Evolutionary conservation across 2,888 invertebrate genomes (phyloP), one percentile per base, ranked within the genome.

Genomic region (Archaeoteleia sp.): DNA sequence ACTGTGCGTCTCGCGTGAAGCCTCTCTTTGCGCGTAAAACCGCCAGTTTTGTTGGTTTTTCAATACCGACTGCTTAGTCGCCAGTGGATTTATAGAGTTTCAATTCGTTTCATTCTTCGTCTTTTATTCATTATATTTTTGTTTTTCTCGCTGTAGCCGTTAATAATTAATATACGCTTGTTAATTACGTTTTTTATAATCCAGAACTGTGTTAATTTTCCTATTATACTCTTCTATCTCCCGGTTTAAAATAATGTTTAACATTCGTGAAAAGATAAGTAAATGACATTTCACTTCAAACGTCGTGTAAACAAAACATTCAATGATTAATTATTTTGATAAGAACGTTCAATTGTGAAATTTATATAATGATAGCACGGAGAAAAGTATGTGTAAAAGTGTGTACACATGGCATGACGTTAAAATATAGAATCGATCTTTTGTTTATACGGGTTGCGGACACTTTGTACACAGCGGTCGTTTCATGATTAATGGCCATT

Each of bases 401-500:
- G 20, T 5, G 5, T n/a, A 20, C 20, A 20, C 20, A 20, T 2
- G 3, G 20, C 40, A 48, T 48, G 30, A 55, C 35, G 55, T 40
- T 48, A 25, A 55, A 49, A 37, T 45, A 49, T 6, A 15, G 29
- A 53, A 49, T 57, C 46, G 53, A 65, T 53, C 55, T 65, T 65
- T 65, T 58, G 53, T 65, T 58, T 27, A 27, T 17, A 15, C 30
- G 25, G 12, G 17, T 34, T 1, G 45, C 14, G 35, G 34, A n/a
- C 30, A 29, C 29, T 66, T 35, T 46, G 37, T 45, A 32, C 45
- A 30, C 46, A 42, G 23, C 49, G 46, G 54, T 43, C 35, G 23
- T 34, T 60, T 29, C 34, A 49, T 67, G 60, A 67, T 67, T 60
- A 67, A 67, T 67, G 42, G 39, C 32, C 25, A 30, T 23, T 25